A percentile compares a stretch with the other conserved stretches of the same genome.
phyloP scores from a whole-genome alignment of 2,113 vertebrate species.

The Carettochelys insculpta region DNA sequence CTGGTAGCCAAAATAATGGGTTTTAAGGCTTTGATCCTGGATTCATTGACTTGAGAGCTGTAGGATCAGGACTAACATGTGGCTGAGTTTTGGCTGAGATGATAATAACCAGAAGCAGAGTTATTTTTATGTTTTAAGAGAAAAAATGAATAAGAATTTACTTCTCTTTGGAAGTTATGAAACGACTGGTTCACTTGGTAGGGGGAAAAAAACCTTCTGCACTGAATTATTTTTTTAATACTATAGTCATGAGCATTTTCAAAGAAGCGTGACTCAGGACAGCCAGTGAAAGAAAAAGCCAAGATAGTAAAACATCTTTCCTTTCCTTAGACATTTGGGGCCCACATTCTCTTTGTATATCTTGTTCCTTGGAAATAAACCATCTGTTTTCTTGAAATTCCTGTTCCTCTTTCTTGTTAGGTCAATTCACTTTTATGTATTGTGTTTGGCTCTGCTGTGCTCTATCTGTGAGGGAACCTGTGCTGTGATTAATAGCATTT shows the following conservation, averaged over 20 bases:
- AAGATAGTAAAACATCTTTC: slow-evolving; percentile 58
- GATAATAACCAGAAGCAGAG: slow-evolving; percentile 73
- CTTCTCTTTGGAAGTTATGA: slow-evolving; percentile 55
- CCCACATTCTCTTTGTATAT: slow-evolving; percentile 50
- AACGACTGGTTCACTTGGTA: background rate
- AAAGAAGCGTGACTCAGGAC: slow-evolving; percentile 53
- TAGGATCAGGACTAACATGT: slow-evolving; percentile 19
- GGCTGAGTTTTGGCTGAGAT: slow-evolving; percentile 22
- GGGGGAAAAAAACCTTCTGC: background rate
- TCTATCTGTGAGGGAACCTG: background rate
- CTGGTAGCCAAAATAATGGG: slow-evolving; percentile 69
- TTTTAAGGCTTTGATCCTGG: slow-evolving; percentile 20
- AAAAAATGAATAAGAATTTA: slow-evolving; percentile 57
- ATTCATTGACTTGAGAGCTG: slow-evolving; percentile 52
- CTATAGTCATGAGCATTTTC: slow-evolving; percentile 33
- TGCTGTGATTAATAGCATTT: slow-evolving; percentile 27
- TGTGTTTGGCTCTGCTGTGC: slow-evolving; percentile 4
- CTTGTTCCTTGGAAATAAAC: slow-evolving; percentile 58
- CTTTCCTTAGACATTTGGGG: slow-evolving; percentile 31
- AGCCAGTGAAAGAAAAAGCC: slow-evolving; percentile 17
- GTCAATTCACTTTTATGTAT: slow-evolving; percentile 3
- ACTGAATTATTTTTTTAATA: slow-evolving; percentile 17
- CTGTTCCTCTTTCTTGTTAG: slow-evolving; percentile 40
- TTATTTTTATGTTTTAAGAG: slow-evolving; percentile 70
- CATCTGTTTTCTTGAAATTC: slow-evolving; percentile 52